phyloP scores from a whole-genome alignment of 2,113 vertebrate genomes.

The Mastomys natalensis region DNA sequence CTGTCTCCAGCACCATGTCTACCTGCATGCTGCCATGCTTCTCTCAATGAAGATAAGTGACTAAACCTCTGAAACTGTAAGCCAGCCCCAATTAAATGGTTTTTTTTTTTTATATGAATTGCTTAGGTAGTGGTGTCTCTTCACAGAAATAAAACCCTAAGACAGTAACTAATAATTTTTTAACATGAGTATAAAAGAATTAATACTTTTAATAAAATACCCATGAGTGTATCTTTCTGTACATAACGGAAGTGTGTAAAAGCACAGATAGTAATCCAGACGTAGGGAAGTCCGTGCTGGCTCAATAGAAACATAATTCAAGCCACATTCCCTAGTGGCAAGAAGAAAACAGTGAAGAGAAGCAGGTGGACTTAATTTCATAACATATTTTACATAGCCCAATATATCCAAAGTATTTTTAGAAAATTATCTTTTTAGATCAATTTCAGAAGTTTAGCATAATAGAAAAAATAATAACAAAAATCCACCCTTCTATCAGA shows the following conservation, averaged over 20 bases:
- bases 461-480: background rate
- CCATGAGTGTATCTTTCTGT: background rate
- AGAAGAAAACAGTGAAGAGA: background rate
- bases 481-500: background rate
- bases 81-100: too few species aligned
- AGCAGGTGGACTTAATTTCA: constrained; percentile 51
- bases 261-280: background rate
- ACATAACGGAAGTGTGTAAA: background rate
- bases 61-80: too few species aligned
- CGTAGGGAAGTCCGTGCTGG: background rate
- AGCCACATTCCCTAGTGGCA: constrained; percentile 33
- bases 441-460: constrained; percentile 28
- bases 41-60: too few species aligned
- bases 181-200: background rate
- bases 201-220: constrained; percentile 27
- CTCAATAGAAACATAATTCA: background rate
- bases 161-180: background rate
- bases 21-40: too few species aligned
- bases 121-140: too few species aligned
- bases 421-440: constrained; percentile 3
- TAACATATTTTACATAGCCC: constrained; percentile 40
- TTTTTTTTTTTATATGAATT: too few species aligned
- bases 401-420: background rate
- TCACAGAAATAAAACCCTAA: too few species aligned
- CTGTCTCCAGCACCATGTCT: too few species aligned